Evolutionary conservation across 2,113 vertebrate species (phyloP).

Genomic region (Tylochromis polylepis): DNA sequence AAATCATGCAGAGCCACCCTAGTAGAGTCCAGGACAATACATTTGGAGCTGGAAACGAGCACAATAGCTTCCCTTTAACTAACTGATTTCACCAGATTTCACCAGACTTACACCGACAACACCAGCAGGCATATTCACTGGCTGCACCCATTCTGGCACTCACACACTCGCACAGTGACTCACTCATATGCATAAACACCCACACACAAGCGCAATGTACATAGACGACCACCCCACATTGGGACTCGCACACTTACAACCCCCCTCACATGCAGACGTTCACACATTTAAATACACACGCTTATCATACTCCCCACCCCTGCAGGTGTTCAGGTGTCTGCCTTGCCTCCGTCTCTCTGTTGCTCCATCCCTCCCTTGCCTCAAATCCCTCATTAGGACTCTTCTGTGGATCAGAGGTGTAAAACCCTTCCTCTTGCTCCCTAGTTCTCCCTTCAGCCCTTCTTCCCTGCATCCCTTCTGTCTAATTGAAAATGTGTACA

Average conservation of each 20-base stretch:
- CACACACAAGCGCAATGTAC: background rate
- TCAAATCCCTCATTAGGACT: conserved; percentile 64
- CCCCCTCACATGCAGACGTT: conserved; percentile 28
- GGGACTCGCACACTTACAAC: conserved; percentile 3
- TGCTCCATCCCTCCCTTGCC: conserved; percentile 31
- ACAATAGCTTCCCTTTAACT: background rate
- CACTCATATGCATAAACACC: background rate
- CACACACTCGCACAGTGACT: background rate
- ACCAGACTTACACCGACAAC: background rate
- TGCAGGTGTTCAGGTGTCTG: conserved; percentile 65
- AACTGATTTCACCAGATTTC: conserved; percentile 23
- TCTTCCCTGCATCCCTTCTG: conserved; percentile 52
- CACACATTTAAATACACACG: conserved; percentile 53
- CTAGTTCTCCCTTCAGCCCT: conserved; percentile 27
- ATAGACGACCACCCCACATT: background rate
- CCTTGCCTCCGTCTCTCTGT: conserved; percentile 41
- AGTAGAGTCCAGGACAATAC: background rate
- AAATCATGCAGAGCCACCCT: background rate
- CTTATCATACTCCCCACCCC: conserved; percentile 59
- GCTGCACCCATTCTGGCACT: background rate
- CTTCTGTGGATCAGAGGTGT: conserved; percentile 65
- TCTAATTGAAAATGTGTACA: conserved; percentile 71
- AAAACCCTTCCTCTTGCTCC: conserved; percentile 58
- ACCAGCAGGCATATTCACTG: conserved; percentile 16
- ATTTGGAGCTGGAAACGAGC: background rate